A percentile compares a stretch with the other conserved stretches of the same genome.
Conservation (phyloP, 2,113 vertebrate genomes). For the Cacatua alba region DNA sequence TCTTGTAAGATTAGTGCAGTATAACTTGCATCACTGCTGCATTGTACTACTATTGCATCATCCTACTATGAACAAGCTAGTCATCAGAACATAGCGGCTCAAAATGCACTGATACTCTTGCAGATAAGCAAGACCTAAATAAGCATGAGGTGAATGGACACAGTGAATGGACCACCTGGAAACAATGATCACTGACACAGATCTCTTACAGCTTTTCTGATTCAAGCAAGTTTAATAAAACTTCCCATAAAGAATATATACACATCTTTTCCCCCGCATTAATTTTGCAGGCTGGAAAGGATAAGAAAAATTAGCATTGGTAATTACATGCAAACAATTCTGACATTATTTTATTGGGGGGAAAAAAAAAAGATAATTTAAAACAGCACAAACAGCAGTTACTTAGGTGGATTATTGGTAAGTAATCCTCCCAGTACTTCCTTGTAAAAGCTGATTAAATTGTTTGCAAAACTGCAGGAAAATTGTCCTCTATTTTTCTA, state of each 20-base stretch:
- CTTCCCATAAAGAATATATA: not conserved
- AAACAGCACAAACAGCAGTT: constrained; percentile 60
- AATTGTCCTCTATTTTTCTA: constrained; percentile 34
- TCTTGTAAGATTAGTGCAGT: not conserved
- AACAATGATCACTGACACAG: fast-evolving
- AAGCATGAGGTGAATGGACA: not conserved
- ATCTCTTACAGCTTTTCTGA: not conserved
- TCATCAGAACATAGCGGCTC: not conserved
- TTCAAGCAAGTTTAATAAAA: not conserved
- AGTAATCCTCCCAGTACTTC: constrained; percentile 24
- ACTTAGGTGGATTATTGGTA: constrained; percentile 38
- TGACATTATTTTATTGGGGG: constrained; percentile 65
- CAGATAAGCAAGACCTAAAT: not conserved
- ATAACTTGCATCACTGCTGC: not conserved
- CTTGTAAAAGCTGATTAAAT: not conserved
- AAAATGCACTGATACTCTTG: not conserved
- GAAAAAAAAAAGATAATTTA: constrained; percentile 39
- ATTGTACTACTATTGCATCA: not conserved
- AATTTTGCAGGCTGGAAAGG: not conserved
- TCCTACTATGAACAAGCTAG: not conserved
- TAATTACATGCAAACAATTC: constrained; percentile 65
- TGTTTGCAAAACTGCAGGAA: constrained; percentile 23
- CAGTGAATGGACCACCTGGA: not conserved
- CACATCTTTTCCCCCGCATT: not conserved
- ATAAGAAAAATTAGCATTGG: constrained; percentile 66